phyloP scores from a whole-genome alignment of 2,888 invertebrate species.

The Nasonia oneida region DNA sequence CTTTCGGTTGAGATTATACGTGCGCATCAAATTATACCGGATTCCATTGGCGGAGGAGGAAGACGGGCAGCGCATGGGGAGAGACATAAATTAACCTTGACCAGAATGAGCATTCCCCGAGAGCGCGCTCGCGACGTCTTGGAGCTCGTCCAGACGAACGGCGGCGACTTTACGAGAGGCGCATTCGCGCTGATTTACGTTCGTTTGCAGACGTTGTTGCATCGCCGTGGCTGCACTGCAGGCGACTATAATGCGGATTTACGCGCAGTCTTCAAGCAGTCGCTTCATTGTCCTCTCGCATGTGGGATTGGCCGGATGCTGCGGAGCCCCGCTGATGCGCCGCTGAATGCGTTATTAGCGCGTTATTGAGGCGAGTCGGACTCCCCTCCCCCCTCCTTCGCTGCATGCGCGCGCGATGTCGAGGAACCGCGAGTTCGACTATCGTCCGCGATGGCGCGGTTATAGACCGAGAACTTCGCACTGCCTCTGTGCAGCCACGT shows the following conservation, averaged over 20 bases:
- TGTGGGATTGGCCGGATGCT: neutral
- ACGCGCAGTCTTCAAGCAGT: conserved; percentile 43
- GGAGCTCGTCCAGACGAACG: conserved; percentile 15
- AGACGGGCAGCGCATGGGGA: neutral
- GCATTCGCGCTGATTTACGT: conserved; percentile 58
- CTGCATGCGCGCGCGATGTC: too few relatives aligned
- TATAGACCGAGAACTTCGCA: too few relatives aligned
- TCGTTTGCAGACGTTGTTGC: conserved; percentile 49
- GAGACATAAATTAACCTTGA: conserved; percentile 11
- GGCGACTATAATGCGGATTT: conserved; percentile 49
- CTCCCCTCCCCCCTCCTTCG: neutral
- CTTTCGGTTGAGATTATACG: neutral
- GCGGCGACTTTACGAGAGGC: conserved; percentile 47
- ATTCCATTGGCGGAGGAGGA: neutral
- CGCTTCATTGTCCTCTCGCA: conserved; percentile 19
- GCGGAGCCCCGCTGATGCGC: conserved; percentile 21
- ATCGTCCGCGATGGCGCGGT: too few relatives aligned
- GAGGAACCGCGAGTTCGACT: too few relatives aligned
- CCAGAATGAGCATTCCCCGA: neutral
- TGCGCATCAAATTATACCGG: neutral
- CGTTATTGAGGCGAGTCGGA: conserved; percentile 25
- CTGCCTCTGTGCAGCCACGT: too few relatives aligned
- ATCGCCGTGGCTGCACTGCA: conserved; percentile 3
- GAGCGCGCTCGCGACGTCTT: neutral
- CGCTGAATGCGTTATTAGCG: conserved; percentile 46